phyloP scores from a whole-genome alignment of 64 coral and sea anemone genomes.

The Astreopora myriophthalma region DNA sequence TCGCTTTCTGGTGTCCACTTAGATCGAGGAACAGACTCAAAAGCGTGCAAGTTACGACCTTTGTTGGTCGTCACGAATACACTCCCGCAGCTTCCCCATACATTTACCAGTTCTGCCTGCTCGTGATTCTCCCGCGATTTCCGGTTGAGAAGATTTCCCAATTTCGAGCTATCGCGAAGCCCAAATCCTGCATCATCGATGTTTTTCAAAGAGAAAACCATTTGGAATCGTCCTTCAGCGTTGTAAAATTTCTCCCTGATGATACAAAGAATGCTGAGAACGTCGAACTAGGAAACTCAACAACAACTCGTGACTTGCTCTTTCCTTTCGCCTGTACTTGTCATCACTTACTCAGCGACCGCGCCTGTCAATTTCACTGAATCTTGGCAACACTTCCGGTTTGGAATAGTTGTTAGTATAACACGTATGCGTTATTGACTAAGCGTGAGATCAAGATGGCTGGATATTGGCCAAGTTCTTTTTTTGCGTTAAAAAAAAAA shows the following conservation, averaged over 20 bases:
- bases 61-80: slow-evolving; percentile 55
- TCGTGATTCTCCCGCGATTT: background rate
- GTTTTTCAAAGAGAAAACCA: slow-evolving; percentile 17
- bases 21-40: slow-evolving; percentile 42
- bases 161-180: slow-evolving; percentile 16
- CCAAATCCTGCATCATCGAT: slow-evolving; percentile 45
- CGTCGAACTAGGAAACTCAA: too few species aligned
- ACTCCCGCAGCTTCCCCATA: slow-evolving; percentile 58
- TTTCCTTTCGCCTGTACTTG: too few species aligned
- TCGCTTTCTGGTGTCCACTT: slow-evolving; percentile 59
- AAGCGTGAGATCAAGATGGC: too few species aligned
- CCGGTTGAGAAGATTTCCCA: slow-evolving; percentile 4
- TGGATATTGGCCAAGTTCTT: too few species aligned
- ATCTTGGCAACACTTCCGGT: too few species aligned
- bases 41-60: slow-evolving; percentile 27
- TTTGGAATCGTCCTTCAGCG: background rate
- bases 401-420: background rate
- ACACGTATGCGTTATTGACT: too few species aligned
- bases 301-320: background rate
- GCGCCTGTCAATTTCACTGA: too few species aligned
- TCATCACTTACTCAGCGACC: background rate
- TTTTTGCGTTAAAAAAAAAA: too few species aligned
- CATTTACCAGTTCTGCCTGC: background rate
- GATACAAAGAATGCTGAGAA: too few species aligned
- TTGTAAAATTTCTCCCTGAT: background rate